Evolutionary conservation across 2,113 vertebrate genomes (phyloP).

Genomic region (Fulmarus glacialis): DNA sequence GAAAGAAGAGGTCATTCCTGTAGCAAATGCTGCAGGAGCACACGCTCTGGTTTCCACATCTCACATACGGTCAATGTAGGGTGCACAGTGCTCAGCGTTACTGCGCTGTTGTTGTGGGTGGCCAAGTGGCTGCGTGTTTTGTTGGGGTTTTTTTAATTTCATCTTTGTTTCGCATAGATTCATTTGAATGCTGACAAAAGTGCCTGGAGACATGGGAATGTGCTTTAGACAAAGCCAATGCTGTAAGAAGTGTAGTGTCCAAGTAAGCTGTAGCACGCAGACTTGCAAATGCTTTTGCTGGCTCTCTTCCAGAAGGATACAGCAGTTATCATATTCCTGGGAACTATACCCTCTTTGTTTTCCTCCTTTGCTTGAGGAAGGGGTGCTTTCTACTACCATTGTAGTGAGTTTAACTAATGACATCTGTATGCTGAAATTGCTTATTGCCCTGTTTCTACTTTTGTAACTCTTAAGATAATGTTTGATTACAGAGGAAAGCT

Average conservation of each 20-base stretch:
- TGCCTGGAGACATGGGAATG: background rate
- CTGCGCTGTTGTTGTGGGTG: background rate
- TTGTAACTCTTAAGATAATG: background rate
- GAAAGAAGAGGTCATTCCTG: background rate
- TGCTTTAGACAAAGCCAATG: slow-evolving; percentile 3
- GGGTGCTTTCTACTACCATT: background rate
- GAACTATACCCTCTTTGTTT: slow-evolving; percentile 13
- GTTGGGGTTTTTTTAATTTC: background rate
- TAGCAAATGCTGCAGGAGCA: background rate
- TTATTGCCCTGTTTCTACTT: background rate
- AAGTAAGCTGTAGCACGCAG: background rate
- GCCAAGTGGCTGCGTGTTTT: background rate
- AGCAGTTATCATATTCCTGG: slow-evolving; percentile 2
- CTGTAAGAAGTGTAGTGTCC: background rate
- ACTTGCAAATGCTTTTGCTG: slow-evolving; percentile 44
- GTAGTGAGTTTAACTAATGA: background rate
- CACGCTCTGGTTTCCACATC: rapidly evolving
- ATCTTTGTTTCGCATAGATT: background rate
- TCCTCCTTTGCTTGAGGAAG: background rate
- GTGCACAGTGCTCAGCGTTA: rapidly evolving
- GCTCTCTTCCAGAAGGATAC: background rate
- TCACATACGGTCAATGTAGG: rapidly evolving
- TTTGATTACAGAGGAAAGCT: background rate
- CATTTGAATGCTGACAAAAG: background rate
- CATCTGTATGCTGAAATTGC: background rate